phyloP scores from a whole-genome alignment of 2,888 invertebrate species.

The Hermodice carunculata region DNA sequence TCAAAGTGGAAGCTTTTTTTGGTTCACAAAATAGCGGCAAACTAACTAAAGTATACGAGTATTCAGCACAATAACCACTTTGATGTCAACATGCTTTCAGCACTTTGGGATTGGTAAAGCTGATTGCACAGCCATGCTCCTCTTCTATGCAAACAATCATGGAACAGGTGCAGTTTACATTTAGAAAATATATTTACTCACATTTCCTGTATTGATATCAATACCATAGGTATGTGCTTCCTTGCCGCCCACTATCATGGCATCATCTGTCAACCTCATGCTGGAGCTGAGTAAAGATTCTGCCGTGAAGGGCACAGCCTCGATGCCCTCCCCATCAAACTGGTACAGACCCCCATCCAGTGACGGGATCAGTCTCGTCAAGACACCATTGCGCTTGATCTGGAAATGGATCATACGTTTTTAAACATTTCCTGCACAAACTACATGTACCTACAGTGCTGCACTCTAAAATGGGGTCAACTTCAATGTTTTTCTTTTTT shows the following conservation, averaged over 20 bases:
- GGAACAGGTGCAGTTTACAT: no score
- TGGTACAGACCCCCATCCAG: conserved; percentile 92
- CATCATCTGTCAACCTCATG: conserved; percentile 78
- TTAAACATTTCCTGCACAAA: not conserved
- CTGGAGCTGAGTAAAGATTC: conserved; percentile 86
- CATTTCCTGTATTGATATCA: conserved; percentile 78
- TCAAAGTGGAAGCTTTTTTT: no score
- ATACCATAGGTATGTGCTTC: conserved; percentile 89
- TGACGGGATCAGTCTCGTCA: conserved; percentile 86
- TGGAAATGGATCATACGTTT: not conserved
- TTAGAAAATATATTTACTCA: conserved; percentile 40
- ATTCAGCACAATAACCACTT: no score
- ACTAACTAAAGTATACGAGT: no score
- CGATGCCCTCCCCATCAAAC: conserved; percentile 89
- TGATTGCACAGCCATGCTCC: no score
- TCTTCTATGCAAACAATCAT: no score
- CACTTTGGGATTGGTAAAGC: no score
- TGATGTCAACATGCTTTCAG: no score
- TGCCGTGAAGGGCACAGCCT: conserved; percentile 88
- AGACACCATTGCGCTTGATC: not conserved
- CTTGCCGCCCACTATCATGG: conserved; percentile 78
- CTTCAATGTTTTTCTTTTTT: no score
- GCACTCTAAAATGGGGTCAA: no score
- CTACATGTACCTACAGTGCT: not conserved
- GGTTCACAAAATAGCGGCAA: no score